Evolutionary conservation across 2,797 vertebrate species (phyloP), one percentile per base, ranked within the genome.

Genomic region (Onychomys torridus): DNA sequence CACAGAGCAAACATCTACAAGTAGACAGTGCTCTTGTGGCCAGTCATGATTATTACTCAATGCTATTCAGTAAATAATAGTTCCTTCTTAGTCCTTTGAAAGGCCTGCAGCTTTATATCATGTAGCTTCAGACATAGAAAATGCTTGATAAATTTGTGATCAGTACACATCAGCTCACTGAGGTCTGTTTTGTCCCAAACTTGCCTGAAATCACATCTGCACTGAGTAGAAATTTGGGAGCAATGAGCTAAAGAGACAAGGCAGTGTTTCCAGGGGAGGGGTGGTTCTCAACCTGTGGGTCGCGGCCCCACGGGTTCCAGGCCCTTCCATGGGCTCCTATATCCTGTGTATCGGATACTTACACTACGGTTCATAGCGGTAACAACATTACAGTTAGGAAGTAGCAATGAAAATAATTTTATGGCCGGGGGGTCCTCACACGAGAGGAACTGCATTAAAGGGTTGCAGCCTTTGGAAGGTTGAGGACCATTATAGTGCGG

Each of bases 221-320:
- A 37, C 10, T 92, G 13, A 88, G 92, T 78, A 69, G 8, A 93
- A 90, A 77, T 82, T 43, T 63, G 75, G 25, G 46, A 43, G 27
- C 76, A 84, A 52, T 75, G 32, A 87, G 9, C 77, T 89, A 40
- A 91, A 88, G 34, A 89, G 89, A 91, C 59, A 77, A 19, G 29
- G 25, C 8, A 61, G 43, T 59, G 40, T 95, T 79, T 65, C 55
- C 79, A 89, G 2, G 5, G 63, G 49, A 34, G 29, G 34, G 11
- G 9, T 40, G 37, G 6, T 73, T 25, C 21, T 73, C 79, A 59
- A 16, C 79, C n/a, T 59, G 12, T 16, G 3, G 55, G 1, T 57
- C 49, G 8, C 23, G 25, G 27, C 21, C 7, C 23, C n/a, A 37
- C 59, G 49, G 19, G 17, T 52, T 52, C 21, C 6, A 2, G 6